These are phyloP conservation scores for Myotis brandtii DNA, from an alignment of 2,113 vertebrate genomes.

Conservation along the genomic window DNA sequence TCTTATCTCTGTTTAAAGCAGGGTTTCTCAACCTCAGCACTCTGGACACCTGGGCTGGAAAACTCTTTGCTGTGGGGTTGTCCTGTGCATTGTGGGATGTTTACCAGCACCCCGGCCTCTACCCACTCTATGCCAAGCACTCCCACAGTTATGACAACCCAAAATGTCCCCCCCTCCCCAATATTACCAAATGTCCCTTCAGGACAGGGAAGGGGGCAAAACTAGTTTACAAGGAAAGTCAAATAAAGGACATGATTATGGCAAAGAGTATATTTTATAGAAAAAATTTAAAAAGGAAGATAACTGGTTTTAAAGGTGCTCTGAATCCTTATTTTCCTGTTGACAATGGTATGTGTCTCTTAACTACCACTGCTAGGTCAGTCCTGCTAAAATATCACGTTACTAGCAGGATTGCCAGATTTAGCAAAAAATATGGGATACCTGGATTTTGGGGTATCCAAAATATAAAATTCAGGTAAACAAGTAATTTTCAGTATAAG, in stretches of 20 bases:
- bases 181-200: neutral
- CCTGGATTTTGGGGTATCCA: neutral
- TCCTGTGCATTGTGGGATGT: neutral
- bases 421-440: neutral
- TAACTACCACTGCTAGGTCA: neutral
- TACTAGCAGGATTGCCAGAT: neutral
- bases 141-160: neutral
- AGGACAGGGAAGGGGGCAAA: neutral
- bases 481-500: neutral
- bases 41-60: neutral
- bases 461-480: constrained; percentile 21
- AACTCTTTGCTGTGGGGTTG: neutral
- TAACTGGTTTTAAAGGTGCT: neutral
- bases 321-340: neutral
- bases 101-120: neutral
- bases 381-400: neutral
- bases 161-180: neutral
- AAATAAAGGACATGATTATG: neutral
- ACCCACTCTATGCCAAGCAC: neutral
- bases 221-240: constrained; percentile 8
- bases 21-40: neutral
- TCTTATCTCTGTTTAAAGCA: constrained; percentile 58
- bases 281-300: neutral
- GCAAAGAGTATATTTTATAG: neutral
- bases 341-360: too few relatives aligned